Base-by-base conservation (phyloP, 2,888 invertebrate genomes). In the Parnassius smintheus region DNA sequence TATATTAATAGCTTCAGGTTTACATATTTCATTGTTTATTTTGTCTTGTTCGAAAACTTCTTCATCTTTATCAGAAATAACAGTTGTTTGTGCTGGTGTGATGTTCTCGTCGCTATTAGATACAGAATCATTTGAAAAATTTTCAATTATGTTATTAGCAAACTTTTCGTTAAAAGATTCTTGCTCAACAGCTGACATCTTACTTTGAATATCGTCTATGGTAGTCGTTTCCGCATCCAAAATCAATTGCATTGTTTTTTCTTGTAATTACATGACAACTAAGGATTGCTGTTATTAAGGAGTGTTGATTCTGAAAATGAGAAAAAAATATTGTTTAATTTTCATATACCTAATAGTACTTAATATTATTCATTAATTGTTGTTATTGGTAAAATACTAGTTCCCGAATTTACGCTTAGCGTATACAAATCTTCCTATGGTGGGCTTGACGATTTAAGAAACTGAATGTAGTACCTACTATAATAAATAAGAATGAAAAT, bases 161-260 rank as follows among this genome's bases (percentile, higher is more conserved):
- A 75, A 66, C 68, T 78, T 81, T 65, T 77, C 81, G 69, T 65
- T 68, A 12, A 78, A 66, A 59, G 76, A 65, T 62, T 81, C 82
- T 61, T 72, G 68, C 53, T 82, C 77, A 35, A 84, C 65, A 2
- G 77, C 73, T 9, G 88, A 76, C 90, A 91, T 91, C 67, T 81
- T 85, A 65, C 69, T 75, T 61, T 75, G 74, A 71, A 83, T 75
- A 18, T 18, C 18, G 63, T 77, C 78, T 72, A 78, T 69, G 65
- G 74, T 68, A 63, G 75, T 35, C 1, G 35, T 68, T 68, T 86
- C 85, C 74, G 78, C 71, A 65, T 83, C 81, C 68, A 84, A 69
- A 75, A 87, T 84, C 76, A 91, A 78, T 88, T 91, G 89, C 91
- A 91, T 91, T 78, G 81, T 89, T 76, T 56, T 25, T 11, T 12